Evolutionary conservation across 2,797 vertebrate genomes (phyloP).

Genomic region (Leptoclinus maculatus): DNA sequence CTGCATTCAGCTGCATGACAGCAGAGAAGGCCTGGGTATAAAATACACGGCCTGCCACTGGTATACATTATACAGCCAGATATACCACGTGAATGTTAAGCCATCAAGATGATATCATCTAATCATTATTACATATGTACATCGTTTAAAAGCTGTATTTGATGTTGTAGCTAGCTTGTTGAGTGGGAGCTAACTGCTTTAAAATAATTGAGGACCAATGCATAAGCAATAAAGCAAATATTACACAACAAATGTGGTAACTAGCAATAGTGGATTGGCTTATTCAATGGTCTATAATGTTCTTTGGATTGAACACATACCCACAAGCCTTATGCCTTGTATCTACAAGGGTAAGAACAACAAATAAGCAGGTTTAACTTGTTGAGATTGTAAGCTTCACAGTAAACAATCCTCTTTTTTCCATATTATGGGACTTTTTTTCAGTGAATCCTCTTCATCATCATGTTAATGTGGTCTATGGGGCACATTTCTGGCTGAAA

Average conservation of each 20-base stretch:
- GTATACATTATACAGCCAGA: too few relatives aligned
- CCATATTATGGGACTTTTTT: neutral
- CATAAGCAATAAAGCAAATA: neutral
- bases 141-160: too few relatives aligned
- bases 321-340: neutral
- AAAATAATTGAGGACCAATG: neutral
- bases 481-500: neutral
- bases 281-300: neutral
- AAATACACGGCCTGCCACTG: too few relatives aligned
- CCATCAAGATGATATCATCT: too few relatives aligned
- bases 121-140: too few relatives aligned
- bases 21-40: too few relatives aligned
- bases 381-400: neutral
- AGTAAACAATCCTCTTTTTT: neutral
- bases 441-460: neutral
- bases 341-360: neutral
- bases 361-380: neutral
- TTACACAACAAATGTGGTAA: neutral
- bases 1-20: too few relatives aligned
- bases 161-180: too few relatives aligned
- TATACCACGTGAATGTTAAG: too few relatives aligned
- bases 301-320: conserved; percentile 16
- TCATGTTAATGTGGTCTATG: neutral
- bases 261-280: neutral
- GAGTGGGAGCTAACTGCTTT: too few relatives aligned